A percentile compares a stretch with the other conserved stretches of the same genome.
Evolutionary conservation across 2,888 invertebrate genomes (phyloP).

Genomic region (Caenorhabditis parvicauda): DNA sequence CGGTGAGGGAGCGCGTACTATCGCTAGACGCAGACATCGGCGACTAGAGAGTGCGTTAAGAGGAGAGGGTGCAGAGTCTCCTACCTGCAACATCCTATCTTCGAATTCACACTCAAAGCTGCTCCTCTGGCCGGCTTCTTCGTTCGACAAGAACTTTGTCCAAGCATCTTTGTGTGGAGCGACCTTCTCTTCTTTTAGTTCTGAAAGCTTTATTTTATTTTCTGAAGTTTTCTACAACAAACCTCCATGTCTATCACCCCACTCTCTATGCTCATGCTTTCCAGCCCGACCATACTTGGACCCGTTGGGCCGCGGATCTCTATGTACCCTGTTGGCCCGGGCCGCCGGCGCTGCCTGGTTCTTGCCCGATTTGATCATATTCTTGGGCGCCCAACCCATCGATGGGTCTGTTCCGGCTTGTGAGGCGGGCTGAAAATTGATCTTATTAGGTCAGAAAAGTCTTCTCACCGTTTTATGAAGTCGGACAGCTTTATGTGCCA

Average conservation of each 20-base stretch:
- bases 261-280: conserved; percentile 56
- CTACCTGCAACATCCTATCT: conserved; percentile 39
- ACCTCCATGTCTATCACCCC: conserved; percentile 59
- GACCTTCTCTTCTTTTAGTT: conserved; percentile 57
- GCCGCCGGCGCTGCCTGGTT: conserved; percentile 58
- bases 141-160: conserved; percentile 54
- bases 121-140: conserved; percentile 47
- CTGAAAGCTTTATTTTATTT: conserved; percentile 33
- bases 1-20: too few species aligned
- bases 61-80: too few species aligned
- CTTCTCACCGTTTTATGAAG: conserved; percentile 59
- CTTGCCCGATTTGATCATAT: conserved; percentile 52
- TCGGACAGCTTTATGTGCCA: conserved; percentile 61
- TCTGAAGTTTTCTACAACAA: background rate
- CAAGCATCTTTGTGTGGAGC: conserved; percentile 60
- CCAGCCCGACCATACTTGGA: conserved; percentile 56
- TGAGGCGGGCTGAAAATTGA: conserved; percentile 47
- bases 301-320: conserved; percentile 44
- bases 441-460: background rate
- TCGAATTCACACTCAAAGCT: conserved; percentile 55
- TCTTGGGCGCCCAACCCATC: conserved; percentile 60
- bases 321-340: conserved; percentile 51
- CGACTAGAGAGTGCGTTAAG: too few species aligned
- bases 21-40: too few species aligned
- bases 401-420: conserved; percentile 60